phyloP scores from a whole-genome alignment of 2,113 vertebrate species.

The Spilogale gracilis region DNA sequence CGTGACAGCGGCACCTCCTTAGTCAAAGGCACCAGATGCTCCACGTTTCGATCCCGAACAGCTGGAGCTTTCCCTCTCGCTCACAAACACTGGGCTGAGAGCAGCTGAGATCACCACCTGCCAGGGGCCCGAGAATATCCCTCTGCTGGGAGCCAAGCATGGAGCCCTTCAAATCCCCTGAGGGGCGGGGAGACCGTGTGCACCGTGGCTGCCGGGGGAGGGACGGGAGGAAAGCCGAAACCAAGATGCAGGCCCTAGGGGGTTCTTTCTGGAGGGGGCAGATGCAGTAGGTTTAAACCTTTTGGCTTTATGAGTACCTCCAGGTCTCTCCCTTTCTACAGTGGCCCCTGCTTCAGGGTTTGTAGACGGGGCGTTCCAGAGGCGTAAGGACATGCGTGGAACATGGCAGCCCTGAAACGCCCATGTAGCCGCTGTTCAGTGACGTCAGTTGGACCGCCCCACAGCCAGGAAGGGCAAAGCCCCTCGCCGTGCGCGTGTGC shows the following conservation, averaged over 20 bases:
- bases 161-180: too few relatives aligned
- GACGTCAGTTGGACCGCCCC: accelerated
- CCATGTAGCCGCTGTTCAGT: accelerated
- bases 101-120: constrained; percentile 28
- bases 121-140: neutral
- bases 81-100: neutral
- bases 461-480: neutral
- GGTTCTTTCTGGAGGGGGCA: accelerated
- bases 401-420: accelerated
- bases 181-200: neutral
- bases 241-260: neutral
- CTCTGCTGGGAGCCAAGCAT: neutral
- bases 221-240: neutral
- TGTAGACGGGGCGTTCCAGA: neutral
- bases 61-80: neutral
- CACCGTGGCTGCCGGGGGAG: accelerated
- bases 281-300: neutral
- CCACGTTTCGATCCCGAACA: accelerated
- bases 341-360: neutral
- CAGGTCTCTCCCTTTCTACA: neutral
- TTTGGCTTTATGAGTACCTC: accelerated
- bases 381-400: accelerated
- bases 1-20: neutral
- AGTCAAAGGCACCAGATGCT: neutral
- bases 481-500: too few relatives aligned